Evolutionary conservation across 2,113 vertebrate species (phyloP).

Genomic region (Raphicerus campestris): DNA sequence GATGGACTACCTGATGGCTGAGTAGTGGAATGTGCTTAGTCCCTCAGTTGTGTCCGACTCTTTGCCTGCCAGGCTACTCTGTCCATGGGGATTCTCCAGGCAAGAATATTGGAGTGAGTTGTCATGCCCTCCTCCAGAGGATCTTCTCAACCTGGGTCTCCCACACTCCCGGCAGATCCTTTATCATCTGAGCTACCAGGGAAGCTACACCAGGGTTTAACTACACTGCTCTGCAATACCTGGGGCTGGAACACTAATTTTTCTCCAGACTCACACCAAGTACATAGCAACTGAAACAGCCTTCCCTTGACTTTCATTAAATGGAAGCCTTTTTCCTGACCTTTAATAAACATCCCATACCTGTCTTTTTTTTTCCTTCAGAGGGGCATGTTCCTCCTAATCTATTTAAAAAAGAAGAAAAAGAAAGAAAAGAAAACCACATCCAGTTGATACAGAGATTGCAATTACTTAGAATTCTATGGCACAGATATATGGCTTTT

Average conservation of each 20-base stretch:
- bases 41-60: background rate
- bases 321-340: background rate
- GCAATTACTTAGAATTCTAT: background rate
- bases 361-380: background rate
- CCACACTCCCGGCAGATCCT: background rate
- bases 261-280: background rate
- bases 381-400: background rate
- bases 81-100: background rate
- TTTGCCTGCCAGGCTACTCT: background rate
- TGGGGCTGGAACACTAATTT: background rate
- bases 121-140: background rate
- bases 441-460: background rate
- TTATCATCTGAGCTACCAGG: background rate
- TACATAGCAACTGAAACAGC: background rate
- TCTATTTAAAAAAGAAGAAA: background rate
- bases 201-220: background rate
- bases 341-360: background rate
- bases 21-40: background rate
- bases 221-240: background rate
- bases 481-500: background rate
- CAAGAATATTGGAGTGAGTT: background rate
- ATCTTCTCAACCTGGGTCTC: background rate
- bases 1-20: background rate
- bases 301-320: background rate
- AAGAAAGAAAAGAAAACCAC: background rate